Evolutionary conservation across 2,113 vertebrate species (phyloP).

Genomic region (Bombycilla garrulus): DNA sequence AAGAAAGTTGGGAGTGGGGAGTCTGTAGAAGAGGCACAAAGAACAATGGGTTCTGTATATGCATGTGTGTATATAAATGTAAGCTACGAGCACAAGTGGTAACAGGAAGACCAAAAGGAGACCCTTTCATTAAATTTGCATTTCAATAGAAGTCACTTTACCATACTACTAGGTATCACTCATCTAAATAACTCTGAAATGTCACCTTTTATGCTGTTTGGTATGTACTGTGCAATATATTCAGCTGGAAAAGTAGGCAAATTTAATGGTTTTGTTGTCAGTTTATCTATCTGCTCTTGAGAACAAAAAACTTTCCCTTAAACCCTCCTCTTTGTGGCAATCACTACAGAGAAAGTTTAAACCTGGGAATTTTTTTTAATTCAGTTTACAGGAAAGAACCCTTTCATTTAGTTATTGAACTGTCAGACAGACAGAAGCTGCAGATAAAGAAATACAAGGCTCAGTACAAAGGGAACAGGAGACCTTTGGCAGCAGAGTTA

Average conservation of each 20-base stretch:
- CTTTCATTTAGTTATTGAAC: not conserved
- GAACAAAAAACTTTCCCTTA: not conserved
- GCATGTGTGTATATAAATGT: fast-evolving
- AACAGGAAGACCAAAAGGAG: not conserved
- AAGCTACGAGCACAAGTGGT: not conserved
- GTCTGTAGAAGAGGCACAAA: not conserved
- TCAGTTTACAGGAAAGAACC: not conserved
- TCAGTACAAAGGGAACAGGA: not conserved
- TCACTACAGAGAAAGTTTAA: not conserved
- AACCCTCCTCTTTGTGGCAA: not conserved
- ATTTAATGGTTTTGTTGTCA: not conserved
- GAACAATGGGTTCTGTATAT: not conserved
- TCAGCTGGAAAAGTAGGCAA: not conserved
- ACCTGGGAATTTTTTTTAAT: not conserved
- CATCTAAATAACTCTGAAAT: not conserved
- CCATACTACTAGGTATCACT: not conserved
- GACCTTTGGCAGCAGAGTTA: not conserved
- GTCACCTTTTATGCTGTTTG: not conserved
- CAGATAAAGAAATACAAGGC: not conserved
- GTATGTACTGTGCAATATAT: not conserved
- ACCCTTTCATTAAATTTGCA: not conserved
- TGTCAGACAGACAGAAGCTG: not conserved
- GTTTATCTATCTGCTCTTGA: not conserved
- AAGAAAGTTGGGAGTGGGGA: not conserved
- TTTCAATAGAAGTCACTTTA: not conserved